These are phyloP conservation scores for Neuroterus valhalla DNA, from an alignment of 1,140 invertebrate species.

Conservation along the genomic window DNA sequence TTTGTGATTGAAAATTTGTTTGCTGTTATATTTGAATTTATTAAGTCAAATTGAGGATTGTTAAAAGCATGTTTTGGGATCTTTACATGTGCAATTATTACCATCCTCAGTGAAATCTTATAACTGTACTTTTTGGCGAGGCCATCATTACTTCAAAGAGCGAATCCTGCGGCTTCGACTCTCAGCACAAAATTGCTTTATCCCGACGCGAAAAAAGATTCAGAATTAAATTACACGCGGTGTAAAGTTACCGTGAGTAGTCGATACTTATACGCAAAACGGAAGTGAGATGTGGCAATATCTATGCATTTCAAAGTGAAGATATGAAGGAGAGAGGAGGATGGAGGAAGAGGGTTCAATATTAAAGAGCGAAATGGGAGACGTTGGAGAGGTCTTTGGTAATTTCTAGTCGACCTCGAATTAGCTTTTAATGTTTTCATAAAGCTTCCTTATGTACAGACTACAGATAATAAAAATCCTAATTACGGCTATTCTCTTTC, in stretches of 20 bases:
- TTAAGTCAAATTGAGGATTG: background rate
- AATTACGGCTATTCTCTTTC: conserved; percentile 57
- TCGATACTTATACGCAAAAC: conserved; percentile 20
- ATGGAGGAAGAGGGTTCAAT: background rate
- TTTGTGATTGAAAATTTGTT: too few relatives aligned
- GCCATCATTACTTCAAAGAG: conserved; percentile 1
- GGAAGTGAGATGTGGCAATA: conserved; percentile 43
- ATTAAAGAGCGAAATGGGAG: background rate
- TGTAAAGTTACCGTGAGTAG: conserved; percentile 29
- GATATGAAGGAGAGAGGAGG: background rate
- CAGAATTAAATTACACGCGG: conserved; percentile 48
- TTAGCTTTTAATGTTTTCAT: conserved; percentile 66
- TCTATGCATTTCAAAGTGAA: conserved; percentile 4
- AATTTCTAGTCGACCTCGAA: conserved; percentile 34
- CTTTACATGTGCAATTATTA: conserved; percentile 46
- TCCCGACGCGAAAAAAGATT: conserved; percentile 47
- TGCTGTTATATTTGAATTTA: too few relatives aligned
- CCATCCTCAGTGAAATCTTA: conserved; percentile 38
- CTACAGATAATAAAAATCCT: conserved; percentile 58
- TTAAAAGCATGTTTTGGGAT: conserved; percentile 33
- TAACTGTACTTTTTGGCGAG: conserved; percentile 32
- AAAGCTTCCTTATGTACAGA: conserved; percentile 63
- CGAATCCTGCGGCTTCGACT: background rate
- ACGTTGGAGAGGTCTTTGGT: background rate
- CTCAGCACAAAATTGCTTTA: conserved; percentile 44